A percentile compares a stretch with the other conserved stretches of the same genome.
Evolutionary conservation across 1,140 invertebrate species (phyloP).

Genomic region (Elysia chlorotica): DNA sequence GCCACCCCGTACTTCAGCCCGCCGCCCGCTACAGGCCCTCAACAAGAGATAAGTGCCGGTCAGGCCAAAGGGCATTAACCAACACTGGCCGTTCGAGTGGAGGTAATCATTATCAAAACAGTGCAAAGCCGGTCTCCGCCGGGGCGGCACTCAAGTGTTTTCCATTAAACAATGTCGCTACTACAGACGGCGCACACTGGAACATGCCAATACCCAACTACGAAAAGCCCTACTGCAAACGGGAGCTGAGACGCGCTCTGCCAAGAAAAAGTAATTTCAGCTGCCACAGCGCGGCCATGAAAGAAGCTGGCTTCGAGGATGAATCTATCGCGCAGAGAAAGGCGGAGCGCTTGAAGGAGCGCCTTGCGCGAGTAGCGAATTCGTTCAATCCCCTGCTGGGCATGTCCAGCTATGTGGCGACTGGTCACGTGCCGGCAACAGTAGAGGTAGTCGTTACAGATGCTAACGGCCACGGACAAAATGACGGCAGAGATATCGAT

Average conservation of each 20-base stretch:
- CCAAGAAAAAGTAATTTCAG: constrained; percentile 42
- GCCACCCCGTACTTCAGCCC: no score
- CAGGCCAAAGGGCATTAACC: no score
- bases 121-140: no score
- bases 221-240: constrained; percentile 28
- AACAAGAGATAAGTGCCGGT: no score
- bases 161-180: no score
- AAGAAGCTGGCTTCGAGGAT: constrained; percentile 39
- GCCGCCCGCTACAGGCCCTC: no score
- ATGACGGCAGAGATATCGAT: neutral
- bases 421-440: neutral
- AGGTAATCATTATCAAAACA: no score
- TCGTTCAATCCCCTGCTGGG: neutral
- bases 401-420: neutral
- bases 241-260: constrained; percentile 40
- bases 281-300: constrained; percentile 43
- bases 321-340: constrained; percentile 19
- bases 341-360: neutral
- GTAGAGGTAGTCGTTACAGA: neutral
- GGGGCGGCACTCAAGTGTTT: no score
- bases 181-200: no score
- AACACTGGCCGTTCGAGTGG: no score
- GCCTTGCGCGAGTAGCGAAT: constrained; percentile 10
- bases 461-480: neutral
- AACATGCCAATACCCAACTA: neutral